A percentile compares a stretch with the other conserved stretches of the same genome.
Evolutionary conservation across 2,888 invertebrate species (phyloP).

Genomic region (Megastigmus dorsalis): DNA sequence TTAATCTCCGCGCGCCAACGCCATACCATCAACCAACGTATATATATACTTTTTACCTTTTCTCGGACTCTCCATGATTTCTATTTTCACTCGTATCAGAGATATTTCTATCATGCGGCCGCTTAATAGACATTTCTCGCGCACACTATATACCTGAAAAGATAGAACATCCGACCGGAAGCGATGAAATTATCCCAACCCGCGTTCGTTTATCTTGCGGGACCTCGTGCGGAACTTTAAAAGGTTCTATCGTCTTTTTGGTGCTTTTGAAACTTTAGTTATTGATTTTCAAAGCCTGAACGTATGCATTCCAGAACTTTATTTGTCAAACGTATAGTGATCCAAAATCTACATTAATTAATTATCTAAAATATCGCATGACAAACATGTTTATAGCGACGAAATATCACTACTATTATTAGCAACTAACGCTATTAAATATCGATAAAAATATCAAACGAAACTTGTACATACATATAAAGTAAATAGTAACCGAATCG

Average conservation of each 20-base stretch:
- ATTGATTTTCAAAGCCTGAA: too few species aligned
- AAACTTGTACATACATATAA: too few species aligned
- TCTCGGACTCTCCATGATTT: conserved; percentile 13
- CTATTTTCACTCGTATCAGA: conserved; percentile 28
- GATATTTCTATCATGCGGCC: conserved; percentile 27
- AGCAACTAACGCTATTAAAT: too few species aligned
- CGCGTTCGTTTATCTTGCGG: conserved; percentile 1
- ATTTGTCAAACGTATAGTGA: too few species aligned
- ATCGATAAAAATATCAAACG: too few species aligned
- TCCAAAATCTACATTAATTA: too few species aligned
- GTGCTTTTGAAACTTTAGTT: background rate
- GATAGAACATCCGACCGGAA: conserved; percentile 10
- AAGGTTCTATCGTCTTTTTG: conserved; percentile 5
- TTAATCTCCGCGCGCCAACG: conserved; percentile 31
- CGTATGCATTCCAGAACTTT: too few species aligned
- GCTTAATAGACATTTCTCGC: conserved; percentile 35
- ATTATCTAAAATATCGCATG: too few species aligned
- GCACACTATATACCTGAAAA: conserved; percentile 19
- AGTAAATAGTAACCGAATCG: too few species aligned
- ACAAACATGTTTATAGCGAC: too few species aligned
- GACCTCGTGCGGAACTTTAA: too few species aligned
- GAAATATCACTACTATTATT: too few species aligned
- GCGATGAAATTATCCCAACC: conserved; percentile 14
- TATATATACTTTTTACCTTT: conserved; percentile 17
- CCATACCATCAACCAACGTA: background rate